phyloP scores from a whole-genome alignment of 2,888 invertebrate species.

The Heteromyza rotundicornis region DNA sequence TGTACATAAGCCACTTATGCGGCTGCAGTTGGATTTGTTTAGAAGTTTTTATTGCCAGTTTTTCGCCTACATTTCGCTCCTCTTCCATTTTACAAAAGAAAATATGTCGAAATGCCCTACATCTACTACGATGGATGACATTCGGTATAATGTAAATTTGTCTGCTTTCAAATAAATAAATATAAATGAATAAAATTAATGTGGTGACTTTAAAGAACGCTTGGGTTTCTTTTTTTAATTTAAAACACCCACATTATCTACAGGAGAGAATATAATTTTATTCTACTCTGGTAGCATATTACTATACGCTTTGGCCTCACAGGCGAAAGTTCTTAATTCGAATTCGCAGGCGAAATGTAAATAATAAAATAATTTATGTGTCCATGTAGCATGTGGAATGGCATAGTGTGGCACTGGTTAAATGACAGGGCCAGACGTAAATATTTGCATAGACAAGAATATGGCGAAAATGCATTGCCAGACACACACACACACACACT shows the following conservation, averaged over 20 bases:
- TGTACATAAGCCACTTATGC: too few relatives aligned
- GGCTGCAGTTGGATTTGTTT: too few relatives aligned
- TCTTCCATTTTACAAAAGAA: too few relatives aligned
- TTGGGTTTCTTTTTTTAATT: neutral
- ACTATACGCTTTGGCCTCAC: too few relatives aligned
- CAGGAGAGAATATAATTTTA: too few relatives aligned
- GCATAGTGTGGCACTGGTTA: conserved; percentile 38
- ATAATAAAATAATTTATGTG: conserved; percentile 4
- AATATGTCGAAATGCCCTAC: too few relatives aligned
- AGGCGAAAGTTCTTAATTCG: neutral
- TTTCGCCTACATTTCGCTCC: too few relatives aligned
- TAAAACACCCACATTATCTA: too few relatives aligned
- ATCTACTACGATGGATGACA: neutral
- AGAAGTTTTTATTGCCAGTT: too few relatives aligned
- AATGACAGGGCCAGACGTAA: conserved; percentile 61
- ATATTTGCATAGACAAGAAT: conserved; percentile 61
- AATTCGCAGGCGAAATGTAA: neutral
- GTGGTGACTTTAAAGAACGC: neutral
- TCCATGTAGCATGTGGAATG: neutral
- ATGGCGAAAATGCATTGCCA: conserved; percentile 15
- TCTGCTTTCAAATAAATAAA: neutral
- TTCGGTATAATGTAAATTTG: neutral
- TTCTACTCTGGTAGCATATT: too few relatives aligned
- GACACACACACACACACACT: neutral
- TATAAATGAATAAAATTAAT: neutral